phyloP scores from a whole-genome alignment of 2,797 vertebrate species.

The Heteromormyrus szaboi region DNA sequence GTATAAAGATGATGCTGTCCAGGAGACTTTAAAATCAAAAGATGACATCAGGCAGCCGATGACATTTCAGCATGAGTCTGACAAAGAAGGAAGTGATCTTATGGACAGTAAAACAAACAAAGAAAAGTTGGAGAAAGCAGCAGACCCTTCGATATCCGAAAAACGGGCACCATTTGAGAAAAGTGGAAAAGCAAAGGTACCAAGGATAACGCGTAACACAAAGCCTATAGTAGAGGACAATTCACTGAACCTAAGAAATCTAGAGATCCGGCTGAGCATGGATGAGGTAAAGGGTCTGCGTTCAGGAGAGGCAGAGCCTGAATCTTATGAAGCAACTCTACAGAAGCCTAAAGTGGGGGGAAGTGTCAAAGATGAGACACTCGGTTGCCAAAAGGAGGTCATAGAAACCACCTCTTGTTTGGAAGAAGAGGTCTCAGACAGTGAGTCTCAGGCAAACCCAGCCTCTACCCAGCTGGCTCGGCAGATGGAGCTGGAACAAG shows the following conservation, averaged over 20 bases:
- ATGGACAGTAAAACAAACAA: conserved; percentile 42
- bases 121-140: conserved; percentile 50
- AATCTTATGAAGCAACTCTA: conserved; percentile 45
- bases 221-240: conserved; percentile 63
- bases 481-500: conserved; percentile 86
- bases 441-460: conserved; percentile 55
- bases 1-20: conserved; percentile 42
- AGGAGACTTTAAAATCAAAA: conserved; percentile 55
- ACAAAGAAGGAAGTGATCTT: conserved; percentile 38
- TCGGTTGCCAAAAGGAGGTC: conserved; percentile 49
- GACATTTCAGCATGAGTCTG: conserved; percentile 26
- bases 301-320: conserved; percentile 63
- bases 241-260: conserved; percentile 73
- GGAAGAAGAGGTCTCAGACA: conserved; percentile 52
- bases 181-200: conserved; percentile 50
- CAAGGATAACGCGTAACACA: conserved; percentile 64
- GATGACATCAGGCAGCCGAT: conserved; percentile 53
- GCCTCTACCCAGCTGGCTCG: conserved; percentile 67
- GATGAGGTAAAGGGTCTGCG: conserved; percentile 72
- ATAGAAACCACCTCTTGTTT: conserved; percentile 46
- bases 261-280: conserved; percentile 72
- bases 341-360: conserved; percentile 60
- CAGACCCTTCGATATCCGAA: conserved; percentile 38
- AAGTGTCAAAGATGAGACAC: conserved; percentile 57
- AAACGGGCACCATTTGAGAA: conserved; percentile 55